These are phyloP conservation scores for Anthoptus insignis DNA, from an alignment of 2,888 invertebrate species.

Conservation along the genomic window DNA sequence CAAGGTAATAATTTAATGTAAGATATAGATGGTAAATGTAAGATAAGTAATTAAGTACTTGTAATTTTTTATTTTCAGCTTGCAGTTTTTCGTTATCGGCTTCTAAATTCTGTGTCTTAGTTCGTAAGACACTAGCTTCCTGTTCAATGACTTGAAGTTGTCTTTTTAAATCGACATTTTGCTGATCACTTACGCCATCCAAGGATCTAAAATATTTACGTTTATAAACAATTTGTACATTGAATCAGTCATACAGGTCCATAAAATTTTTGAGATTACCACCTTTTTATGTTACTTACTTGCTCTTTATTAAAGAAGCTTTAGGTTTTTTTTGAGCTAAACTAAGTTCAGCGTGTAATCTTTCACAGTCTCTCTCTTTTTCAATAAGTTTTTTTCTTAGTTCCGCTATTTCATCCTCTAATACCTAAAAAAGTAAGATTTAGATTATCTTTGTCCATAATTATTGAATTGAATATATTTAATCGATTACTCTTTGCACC, in stretches of 20 bases:
- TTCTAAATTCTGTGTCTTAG: conserved; percentile 90
- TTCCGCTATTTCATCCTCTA: conserved; percentile 92
- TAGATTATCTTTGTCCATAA: too few relatives aligned
- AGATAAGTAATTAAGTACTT: too few relatives aligned
- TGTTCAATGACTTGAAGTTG: conserved; percentile 93
- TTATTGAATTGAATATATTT: background rate
- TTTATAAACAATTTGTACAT: too few relatives aligned
- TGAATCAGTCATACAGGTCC: too few relatives aligned
- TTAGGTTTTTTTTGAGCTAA: conserved; percentile 88
- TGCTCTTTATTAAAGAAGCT: conserved; percentile 88
- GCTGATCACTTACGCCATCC: conserved; percentile 86
- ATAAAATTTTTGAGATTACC: too few relatives aligned
- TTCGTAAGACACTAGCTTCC: conserved; percentile 90
- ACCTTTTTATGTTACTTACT: conserved; percentile 77
- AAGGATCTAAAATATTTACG: conserved; percentile 87
- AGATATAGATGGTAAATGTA: too few relatives aligned
- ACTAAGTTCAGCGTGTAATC: conserved; percentile 91
- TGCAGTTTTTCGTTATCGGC: conserved; percentile 92
- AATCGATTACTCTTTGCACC: conserved; percentile 62
- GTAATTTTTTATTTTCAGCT: conserved; percentile 91
- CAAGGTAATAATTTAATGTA: too few relatives aligned
- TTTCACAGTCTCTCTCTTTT: conserved; percentile 94
- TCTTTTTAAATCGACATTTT: conserved; percentile 90
- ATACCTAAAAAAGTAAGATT: conserved; percentile 67
- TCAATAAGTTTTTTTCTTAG: conserved; percentile 92